A percentile compares a stretch with the other conserved stretches of the same genome.
Evolutionary conservation across 2,888 invertebrate genomes (phyloP).

Genomic region (Trachelus tabidus): DNA sequence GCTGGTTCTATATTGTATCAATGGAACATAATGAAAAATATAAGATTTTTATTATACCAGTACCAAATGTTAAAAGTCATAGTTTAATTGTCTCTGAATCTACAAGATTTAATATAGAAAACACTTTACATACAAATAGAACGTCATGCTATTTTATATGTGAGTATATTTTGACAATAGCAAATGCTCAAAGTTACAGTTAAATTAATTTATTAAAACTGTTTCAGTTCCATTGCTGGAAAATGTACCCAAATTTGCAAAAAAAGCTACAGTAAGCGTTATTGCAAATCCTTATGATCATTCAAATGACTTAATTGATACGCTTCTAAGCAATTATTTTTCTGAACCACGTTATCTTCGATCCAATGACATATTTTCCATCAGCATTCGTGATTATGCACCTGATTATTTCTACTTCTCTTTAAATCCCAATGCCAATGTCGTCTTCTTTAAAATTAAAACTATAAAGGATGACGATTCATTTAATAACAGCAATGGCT

Average conservation of each 20-base stretch:
- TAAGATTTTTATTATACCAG: slow-evolving; percentile 45
- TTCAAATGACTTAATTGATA: slow-evolving; percentile 68
- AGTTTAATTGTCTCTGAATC: slow-evolving; percentile 50
- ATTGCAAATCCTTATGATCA: slow-evolving; percentile 47
- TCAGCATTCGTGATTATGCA: slow-evolving; percentile 69
- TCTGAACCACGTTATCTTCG: slow-evolving; percentile 74
- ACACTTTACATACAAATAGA: slow-evolving; percentile 26
- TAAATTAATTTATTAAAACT: neutral
- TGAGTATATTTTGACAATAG: slow-evolving; percentile 36
- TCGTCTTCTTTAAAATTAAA: slow-evolving; percentile 66
- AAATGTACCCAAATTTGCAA: slow-evolving; percentile 36
- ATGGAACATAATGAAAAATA: slow-evolving; percentile 44
- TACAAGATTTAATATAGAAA: slow-evolving; percentile 48
- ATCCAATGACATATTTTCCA: slow-evolving; percentile 73
- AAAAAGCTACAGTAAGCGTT: slow-evolving; percentile 49
- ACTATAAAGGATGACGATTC: slow-evolving; percentile 41
- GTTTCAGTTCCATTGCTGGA: slow-evolving; percentile 39
- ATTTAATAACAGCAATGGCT: slow-evolving; percentile 45
- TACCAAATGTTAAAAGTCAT: slow-evolving; percentile 26
- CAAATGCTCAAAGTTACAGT: neutral
- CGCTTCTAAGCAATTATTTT: slow-evolving; percentile 76
- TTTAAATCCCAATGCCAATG: slow-evolving; percentile 31
- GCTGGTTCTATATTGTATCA: slow-evolving; percentile 46
- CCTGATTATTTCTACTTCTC: slow-evolving; percentile 61
- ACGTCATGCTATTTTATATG: slow-evolving; percentile 46